Evolutionary conservation across 1,140 invertebrate genomes (phyloP).

Genomic region (Apocrypta bakeri): DNA sequence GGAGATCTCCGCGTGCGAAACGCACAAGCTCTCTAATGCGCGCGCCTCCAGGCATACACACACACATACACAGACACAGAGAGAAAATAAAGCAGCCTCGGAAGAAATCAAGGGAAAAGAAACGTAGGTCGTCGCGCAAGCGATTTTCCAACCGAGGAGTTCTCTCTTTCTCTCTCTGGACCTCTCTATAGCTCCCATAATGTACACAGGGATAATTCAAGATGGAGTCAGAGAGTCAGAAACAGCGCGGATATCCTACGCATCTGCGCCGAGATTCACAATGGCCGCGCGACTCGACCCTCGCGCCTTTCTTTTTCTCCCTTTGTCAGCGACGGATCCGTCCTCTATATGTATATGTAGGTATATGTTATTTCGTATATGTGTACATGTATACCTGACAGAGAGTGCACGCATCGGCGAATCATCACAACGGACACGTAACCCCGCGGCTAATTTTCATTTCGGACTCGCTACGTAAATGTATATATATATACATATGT

Average conservation of each 20-base stretch:
- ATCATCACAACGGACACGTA: not conserved
- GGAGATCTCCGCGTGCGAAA: slow-evolving; percentile 34
- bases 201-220: slow-evolving; percentile 64
- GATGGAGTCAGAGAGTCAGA: slow-evolving; percentile 72
- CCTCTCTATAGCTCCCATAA: not conserved
- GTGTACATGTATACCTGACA: not conserved
- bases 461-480: too few relatives aligned
- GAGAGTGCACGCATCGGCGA: slow-evolving; percentile 51
- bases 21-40: slow-evolving; percentile 7
- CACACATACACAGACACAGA: too few relatives aligned
- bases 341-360: not conserved
- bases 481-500: too few relatives aligned
- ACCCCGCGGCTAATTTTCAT: slow-evolving; percentile 15
- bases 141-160: slow-evolving; percentile 33
- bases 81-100: not conserved
- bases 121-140: not conserved
- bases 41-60: not conserved
- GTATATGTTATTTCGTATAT: not conserved
- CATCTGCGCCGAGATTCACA: slow-evolving; percentile 4
- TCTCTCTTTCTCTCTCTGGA: not conserved
- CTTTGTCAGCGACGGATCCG: not conserved
- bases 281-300: slow-evolving; percentile 23
- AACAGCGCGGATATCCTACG: not conserved
- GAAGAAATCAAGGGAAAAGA: slow-evolving; percentile 26
- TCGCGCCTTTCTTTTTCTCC: not conserved